phyloP scores from a whole-genome alignment of 1,140 invertebrate species.

The Pogonomyrmex californicus region DNA sequence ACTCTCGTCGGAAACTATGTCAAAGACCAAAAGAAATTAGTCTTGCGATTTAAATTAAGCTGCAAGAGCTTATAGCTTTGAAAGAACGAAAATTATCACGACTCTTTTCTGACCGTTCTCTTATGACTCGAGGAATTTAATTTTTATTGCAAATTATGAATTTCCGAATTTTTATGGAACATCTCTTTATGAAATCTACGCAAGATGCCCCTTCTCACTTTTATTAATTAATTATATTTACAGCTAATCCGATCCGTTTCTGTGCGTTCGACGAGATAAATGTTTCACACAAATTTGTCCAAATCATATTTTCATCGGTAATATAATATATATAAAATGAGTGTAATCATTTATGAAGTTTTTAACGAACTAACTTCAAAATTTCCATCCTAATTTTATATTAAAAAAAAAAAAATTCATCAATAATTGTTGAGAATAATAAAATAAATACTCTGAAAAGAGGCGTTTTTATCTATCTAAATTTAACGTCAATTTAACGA shows the following conservation, averaged over 20 bases:
- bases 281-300: background rate
- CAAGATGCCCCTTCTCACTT: too few relatives aligned
- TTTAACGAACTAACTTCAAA: too few relatives aligned
- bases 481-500: too few relatives aligned
- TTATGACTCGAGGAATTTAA: background rate
- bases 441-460: too few relatives aligned
- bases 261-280: background rate
- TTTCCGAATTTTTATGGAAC: background rate
- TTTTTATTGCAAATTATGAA: background rate
- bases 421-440: too few relatives aligned
- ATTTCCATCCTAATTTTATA: too few relatives aligned
- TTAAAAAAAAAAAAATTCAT: too few relatives aligned
- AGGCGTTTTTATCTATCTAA: too few relatives aligned
- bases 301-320: slow-evolving; percentile 24
- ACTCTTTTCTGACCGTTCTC: too few relatives aligned
- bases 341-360: too few relatives aligned
- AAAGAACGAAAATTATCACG: background rate
- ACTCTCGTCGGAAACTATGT: background rate
- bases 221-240: background rate
- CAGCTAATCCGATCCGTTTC: background rate
- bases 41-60: background rate
- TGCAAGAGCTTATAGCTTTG: background rate
- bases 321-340: too few relatives aligned
- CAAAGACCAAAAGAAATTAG: slow-evolving; percentile 4
- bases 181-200: background rate